These are phyloP conservation scores for Zosterops japonicus DNA, from an alignment of 2,113 vertebrate genomes.

Conservation along the genomic window DNA sequence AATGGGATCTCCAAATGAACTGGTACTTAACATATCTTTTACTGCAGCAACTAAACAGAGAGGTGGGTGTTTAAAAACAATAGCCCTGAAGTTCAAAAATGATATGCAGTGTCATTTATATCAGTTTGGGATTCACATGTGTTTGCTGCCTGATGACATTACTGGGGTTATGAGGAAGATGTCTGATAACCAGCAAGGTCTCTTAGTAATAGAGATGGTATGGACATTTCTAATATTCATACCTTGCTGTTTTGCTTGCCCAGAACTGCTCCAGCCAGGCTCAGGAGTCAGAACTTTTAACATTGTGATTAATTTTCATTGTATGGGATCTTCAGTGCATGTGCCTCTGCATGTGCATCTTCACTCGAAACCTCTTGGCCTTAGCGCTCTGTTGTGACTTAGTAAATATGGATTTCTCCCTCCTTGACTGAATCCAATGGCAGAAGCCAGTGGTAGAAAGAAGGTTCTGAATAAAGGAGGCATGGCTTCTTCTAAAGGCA, in stretches of 20 bases:
- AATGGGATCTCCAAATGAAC: neutral
- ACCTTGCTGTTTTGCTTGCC: neutral
- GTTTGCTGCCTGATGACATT: neutral
- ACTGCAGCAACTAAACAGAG: neutral
- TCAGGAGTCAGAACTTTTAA: neutral
- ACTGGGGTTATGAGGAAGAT: neutral
- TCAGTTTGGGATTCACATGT: neutral
- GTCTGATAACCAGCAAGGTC: neutral
- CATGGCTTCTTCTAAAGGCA: neutral
- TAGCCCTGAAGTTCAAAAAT: neutral
- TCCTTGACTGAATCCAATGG: neutral
- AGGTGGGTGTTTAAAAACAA: neutral
- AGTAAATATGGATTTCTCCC: neutral
- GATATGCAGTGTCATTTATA: neutral
- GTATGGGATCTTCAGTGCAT: neutral
- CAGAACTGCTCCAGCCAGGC: neutral
- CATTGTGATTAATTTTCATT: neutral
- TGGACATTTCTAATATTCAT: neutral
- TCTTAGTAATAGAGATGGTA: neutral
- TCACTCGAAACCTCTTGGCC: neutral
- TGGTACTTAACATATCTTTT: neutral
- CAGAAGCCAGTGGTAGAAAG: neutral
- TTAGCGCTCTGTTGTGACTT: neutral
- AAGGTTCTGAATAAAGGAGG: neutral
- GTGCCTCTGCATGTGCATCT: neutral